phyloP scores from a whole-genome alignment of 2,113 vertebrate species.

The Myiagra hebetior region DNA sequence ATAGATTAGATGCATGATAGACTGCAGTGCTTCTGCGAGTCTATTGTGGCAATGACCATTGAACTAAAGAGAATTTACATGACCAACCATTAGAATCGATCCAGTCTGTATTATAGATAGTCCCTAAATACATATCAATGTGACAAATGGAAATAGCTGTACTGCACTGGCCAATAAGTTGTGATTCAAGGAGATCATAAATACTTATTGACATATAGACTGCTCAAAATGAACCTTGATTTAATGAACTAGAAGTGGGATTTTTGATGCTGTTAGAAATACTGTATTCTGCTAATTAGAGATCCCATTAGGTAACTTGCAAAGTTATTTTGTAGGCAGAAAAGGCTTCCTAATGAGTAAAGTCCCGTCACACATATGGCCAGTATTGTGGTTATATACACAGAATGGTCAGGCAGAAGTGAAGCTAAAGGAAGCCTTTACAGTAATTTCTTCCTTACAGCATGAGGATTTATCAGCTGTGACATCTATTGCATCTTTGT shows the following conservation, averaged over 20 bases:
- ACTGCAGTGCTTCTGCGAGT: slow-evolving; percentile 8
- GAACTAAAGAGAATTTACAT: slow-evolving; percentile 42
- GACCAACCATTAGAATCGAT: slow-evolving; percentile 17
- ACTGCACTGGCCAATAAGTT: background rate
- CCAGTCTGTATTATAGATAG: slow-evolving; percentile 2
- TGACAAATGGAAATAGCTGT: slow-evolving; percentile 31
- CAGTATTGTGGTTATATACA: background rate
- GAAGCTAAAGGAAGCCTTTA: background rate
- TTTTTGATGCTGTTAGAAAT: background rate
- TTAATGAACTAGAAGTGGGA: background rate
- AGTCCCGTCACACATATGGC: background rate
- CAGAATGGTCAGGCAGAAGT: background rate
- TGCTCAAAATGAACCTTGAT: background rate
- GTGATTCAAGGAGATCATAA: slow-evolving; percentile 7
- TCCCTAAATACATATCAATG: slow-evolving; percentile 19
- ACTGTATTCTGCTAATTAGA: background rate
- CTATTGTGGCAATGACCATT: background rate
- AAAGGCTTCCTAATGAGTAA: background rate
- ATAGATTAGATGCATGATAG: background rate
- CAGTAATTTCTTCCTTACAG: background rate
- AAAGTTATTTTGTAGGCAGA: background rate
- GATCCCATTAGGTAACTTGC: background rate
- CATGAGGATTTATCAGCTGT: background rate
- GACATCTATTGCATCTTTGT: background rate
- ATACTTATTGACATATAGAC: slow-evolving; percentile 8